Base-by-base conservation (phyloP, 2,113 vertebrate genomes). In the Cyphomyrus discorhynchus region DNA sequence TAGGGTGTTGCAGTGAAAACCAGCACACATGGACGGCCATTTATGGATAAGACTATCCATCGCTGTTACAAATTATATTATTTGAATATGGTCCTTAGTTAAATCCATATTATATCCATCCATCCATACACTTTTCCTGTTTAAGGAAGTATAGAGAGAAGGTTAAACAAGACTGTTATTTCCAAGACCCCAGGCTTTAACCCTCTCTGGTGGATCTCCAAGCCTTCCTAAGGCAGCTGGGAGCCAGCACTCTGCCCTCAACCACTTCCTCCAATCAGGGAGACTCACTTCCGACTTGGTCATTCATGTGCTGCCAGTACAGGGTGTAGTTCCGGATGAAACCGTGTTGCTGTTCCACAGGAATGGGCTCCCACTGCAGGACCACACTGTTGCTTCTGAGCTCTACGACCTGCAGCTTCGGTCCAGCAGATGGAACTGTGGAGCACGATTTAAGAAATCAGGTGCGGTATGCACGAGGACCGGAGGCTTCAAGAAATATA, bases 241-340 rank as follows among this genome's bases (percentile, higher is more conserved):
- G 9, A 66, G n/a, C n/a, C 62, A 13, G 62, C 10, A 0, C 10
- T 31, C 62, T 13, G n/a, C 62, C 27, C 62, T 66, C 62, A 27
- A 49, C n/a, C 27, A 8, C 84, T 6, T 52, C 49, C 80, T 47
- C 39, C 82, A 4, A n/a, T 45, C 35, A 24, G 39, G 42, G 21
- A 84, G 45, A 7, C 53, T 88, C 42, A 92, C 95, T 94, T 92
- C 42, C 90, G 5, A 46, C 9, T 24, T 74, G 53, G 1, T 90
- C 91, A 10, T 94, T 90, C 83, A 27, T 49, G 45, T 89, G 49
- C 42, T 10, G 83, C 89, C 92, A 96, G 52, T 52, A 5, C 1
- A 96, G 9, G 1, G 92, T 95, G 92, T 95, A 96, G 92, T 91
- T 93, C 19, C 58, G 84, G 89, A 96, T 90, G 90, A 94, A 94